These are phyloP conservation scores for Pygocentrus nattereri DNA, from an alignment of 2,797 vertebrate species.

Conservation along the genomic window DNA sequence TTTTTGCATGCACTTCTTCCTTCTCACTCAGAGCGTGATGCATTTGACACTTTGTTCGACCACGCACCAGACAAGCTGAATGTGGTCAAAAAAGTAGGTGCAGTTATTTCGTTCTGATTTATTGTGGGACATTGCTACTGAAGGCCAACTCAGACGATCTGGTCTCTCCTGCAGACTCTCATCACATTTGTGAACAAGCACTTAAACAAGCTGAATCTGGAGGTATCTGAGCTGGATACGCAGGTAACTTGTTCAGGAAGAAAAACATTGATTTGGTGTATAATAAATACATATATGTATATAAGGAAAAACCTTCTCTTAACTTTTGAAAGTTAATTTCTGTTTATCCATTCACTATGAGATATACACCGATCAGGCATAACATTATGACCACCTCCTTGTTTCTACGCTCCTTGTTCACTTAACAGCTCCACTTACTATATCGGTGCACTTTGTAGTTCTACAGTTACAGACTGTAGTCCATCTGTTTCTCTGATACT, in stretches of 20 bases:
- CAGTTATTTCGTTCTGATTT: neutral
- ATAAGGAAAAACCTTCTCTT: no score
- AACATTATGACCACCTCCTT: no score
- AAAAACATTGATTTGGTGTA: no score
- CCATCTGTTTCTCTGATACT: no score
- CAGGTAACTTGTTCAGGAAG: conserved; percentile 73
- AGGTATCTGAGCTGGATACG: conserved; percentile 89
- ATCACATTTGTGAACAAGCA: conserved; percentile 92
- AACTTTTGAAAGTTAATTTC: no score
- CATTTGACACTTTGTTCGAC: conserved; percentile 89
- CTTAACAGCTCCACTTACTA: no score
- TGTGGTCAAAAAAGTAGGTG: conserved; percentile 87
- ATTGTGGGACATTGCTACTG: neutral
- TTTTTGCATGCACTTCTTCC: neutral
- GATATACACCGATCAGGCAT: no score
- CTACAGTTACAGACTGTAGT: no score
- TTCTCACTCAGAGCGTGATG: conserved; percentile 81
- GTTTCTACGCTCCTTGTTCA: no score
- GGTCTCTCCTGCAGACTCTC: conserved; percentile 80
- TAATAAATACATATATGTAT: no score
- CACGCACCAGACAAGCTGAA: conserved; percentile 90
- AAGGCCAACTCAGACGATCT: conserved; percentile 10
- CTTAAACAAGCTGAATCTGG: conserved; percentile 88
- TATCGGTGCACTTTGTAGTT: no score
- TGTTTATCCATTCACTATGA: no score